phyloP scores from a whole-genome alignment of 2,113 vertebrate species.

The Stigmatopora argus region DNA sequence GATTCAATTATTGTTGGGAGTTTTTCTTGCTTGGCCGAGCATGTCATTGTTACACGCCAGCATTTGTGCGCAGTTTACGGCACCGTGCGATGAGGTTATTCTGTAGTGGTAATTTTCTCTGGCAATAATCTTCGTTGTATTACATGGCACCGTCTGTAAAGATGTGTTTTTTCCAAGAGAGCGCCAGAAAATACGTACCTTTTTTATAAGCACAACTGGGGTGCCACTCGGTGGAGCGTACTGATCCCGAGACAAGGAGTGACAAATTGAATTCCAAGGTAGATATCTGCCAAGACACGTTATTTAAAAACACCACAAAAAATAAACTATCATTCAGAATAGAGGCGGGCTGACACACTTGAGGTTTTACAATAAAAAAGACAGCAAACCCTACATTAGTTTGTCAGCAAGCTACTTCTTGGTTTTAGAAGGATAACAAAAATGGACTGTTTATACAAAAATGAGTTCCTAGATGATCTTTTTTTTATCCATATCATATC shows the following conservation, averaged over 20 bases:
- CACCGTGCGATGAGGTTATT: conserved; percentile 45
- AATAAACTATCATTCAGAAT: background rate
- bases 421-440: background rate
- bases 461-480: too few species aligned
- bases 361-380: background rate
- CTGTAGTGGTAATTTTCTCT: conserved; percentile 37
- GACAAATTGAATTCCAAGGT: conserved; percentile 2
- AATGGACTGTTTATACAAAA: background rate
- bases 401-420: background rate
- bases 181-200: background rate
- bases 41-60: conserved; percentile 48
- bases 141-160: conserved; percentile 13
- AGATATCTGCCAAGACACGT: background rate
- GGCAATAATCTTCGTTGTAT: conserved; percentile 29
- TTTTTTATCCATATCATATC: too few species aligned
- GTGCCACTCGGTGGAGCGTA: background rate
- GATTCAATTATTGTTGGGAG: conserved; percentile 55
- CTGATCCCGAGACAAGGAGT: background rate
- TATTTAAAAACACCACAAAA: background rate
- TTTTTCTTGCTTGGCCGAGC: conserved; percentile 52
- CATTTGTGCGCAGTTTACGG: conserved; percentile 51
- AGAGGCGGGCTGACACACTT: background rate
- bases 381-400: background rate
- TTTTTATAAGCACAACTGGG: background rate
- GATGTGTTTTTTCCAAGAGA: background rate